Evolutionary conservation across 2,888 invertebrate genomes (phyloP).

Genomic region (Drepana falcataria): DNA sequence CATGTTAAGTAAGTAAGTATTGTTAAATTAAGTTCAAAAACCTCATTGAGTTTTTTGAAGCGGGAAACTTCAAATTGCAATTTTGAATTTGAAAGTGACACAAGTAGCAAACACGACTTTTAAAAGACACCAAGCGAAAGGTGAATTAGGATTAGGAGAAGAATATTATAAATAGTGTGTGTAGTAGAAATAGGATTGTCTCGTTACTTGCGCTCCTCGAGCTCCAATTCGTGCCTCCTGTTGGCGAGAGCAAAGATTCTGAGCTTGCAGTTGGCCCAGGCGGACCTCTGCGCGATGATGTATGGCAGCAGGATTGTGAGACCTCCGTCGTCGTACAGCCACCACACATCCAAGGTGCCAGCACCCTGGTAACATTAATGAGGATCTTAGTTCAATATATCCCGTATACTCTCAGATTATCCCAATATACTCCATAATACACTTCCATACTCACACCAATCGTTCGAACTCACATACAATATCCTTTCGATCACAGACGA

Average conservation of each 20-base stretch:
- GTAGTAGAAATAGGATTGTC: background rate
- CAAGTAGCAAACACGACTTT: no score
- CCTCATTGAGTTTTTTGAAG: no score
- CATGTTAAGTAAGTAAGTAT: no score
- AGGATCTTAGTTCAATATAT: background rate
- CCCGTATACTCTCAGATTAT: background rate
- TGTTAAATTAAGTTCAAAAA: no score
- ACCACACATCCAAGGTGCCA: slow-evolving; percentile 95
- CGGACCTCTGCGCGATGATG: slow-evolving; percentile 87
- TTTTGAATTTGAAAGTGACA: no score
- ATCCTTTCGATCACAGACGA: no score
- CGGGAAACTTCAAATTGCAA: no score
- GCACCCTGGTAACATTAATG: slow-evolving; percentile 72
- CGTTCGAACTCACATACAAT: no score
- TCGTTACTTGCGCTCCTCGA: slow-evolving; percentile 91
- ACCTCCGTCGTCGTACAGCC: slow-evolving; percentile 96
- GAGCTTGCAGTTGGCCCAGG: slow-evolving; percentile 88
- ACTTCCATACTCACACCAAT: no score
- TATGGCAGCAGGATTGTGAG: slow-evolving; percentile 91
- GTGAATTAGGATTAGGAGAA: background rate
- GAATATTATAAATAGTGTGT: no score
- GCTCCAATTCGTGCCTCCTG: slow-evolving; percentile 85
- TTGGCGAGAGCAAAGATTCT: slow-evolving; percentile 91
- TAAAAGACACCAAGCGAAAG: no score
- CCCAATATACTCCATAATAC: no score